Base-by-base conservation (phyloP, 35 echinoderm and acorn worm species). In the Strongylocentrotus purpuratus region DNA sequence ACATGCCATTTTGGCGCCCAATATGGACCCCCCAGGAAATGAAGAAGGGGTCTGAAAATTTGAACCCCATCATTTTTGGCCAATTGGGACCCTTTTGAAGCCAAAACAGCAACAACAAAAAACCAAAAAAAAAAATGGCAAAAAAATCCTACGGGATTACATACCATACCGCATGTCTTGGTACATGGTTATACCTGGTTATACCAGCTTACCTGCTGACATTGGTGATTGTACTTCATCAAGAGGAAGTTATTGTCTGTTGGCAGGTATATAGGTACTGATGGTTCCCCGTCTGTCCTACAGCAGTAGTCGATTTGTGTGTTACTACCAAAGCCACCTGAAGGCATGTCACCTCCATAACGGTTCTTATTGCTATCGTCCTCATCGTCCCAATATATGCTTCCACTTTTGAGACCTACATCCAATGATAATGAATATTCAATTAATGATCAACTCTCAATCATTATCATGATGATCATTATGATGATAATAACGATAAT, bases 371-470 rank as follows among this genome's bases (percentile, higher is more conserved):
- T 96, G 85, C 90, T 48, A 45, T 65, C n/a, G 88, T 98, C 96
- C 58, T 98, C 96, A 59, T 98, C 97, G 46, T 98, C 97, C 97
- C 97, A 98, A 31, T 95, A 48, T 55, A 98, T 78, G 47, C 85
- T 95, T 8, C 97, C 97, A 33, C 60, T 86, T n/a, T 25, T 47
- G 45, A 98, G 94, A 91, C 94, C 97, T 98, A 10, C 5, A 33
- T 55, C 6, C 28, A 46, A 33, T 8, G 9, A 28, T 86, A 86
- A 8, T 31, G 85, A n/a, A n/a, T n/a, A n/a, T n/a, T n/a, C 2
- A n/a, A n/a, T n/a, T n/a, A n/a, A n/a, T n/a, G 17, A 31, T 8
- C 32, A 86, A 1, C 25, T 10, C 85, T 86, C 85, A 86, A 7
- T 28, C 0, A 7, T 86, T 12, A 50, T 31, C 25, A 6, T 10